Evolutionary conservation across 2,113 vertebrate species (phyloP).

Genomic region (Cavia aperea): DNA sequence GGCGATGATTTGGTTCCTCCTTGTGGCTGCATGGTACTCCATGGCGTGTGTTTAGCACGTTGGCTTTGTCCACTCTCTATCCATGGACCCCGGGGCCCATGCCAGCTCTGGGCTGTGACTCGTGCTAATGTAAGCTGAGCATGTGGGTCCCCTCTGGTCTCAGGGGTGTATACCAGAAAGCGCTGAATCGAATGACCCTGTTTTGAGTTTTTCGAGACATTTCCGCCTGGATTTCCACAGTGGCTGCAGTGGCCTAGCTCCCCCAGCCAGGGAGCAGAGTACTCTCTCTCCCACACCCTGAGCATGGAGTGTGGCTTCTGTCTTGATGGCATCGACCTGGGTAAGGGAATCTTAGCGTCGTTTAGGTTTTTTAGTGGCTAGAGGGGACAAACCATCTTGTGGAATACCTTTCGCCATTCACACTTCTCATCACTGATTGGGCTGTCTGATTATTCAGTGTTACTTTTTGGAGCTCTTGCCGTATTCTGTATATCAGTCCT

Average conservation of each 20-base stretch:
- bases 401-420: not conserved
- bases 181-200: not conserved
- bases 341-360: not conserved
- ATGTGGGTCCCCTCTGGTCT: not conserved
- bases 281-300: not conserved
- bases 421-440: not conserved
- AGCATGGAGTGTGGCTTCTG: not conserved
- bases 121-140: not conserved
- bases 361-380: not conserved
- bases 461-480: not conserved
- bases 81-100: not conserved
- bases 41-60: not conserved
- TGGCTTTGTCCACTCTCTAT: not conserved
- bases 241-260: not conserved
- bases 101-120: not conserved
- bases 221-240: not conserved
- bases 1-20: not conserved
- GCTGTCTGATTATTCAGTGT: not conserved
- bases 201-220: not conserved
- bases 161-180: rapidly evolving
- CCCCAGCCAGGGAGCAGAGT: not conserved
- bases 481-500: not conserved
- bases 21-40: not conserved
- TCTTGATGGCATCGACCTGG: not conserved
- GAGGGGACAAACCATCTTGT: not conserved